Evolutionary conservation across 2,797 vertebrate genomes (phyloP), one percentile per base, ranked within the genome.

Genomic region (Nothura maculosa): DNA sequence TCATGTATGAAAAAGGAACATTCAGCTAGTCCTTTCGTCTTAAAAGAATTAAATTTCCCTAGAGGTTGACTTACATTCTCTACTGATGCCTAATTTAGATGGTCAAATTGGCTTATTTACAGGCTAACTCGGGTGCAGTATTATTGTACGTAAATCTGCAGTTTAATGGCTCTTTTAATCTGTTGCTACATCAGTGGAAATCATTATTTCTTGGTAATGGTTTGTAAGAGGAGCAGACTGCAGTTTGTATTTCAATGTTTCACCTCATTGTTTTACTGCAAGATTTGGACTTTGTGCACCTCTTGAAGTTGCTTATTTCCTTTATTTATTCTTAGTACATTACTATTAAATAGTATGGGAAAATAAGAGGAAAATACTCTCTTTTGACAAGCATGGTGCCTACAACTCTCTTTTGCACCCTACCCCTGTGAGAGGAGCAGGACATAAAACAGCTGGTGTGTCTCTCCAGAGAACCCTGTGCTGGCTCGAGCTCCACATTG

Each of bases 141-240:
- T 70, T 84, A 13, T 70, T 93, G 93, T 87, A 94, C 79, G 92
- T 58, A 85, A 70, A 81, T 70, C 89, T 92, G 40, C 57, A 86
- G 52, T 92, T 94, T 92, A 76, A 92, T 94, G 94, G 93, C 43
- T 61, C 15, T 86, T 84, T 80, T 93, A 95, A 94, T 93, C 82
- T 89, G 52, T 91, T 95, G 89, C 82, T 95, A 86, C 70, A 68
- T 89, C 72, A 83, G 68, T 89, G 57, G 74, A 13, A 91, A 76
- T 84, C 18, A 45, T 92, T 93, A 75, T 76, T 91, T 86, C 85
- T 88, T 68, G 52, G 40, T 83, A 81, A 77, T 72, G 42, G 68
- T 93, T 67, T 68, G 61, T 58, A 84, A 73, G 63, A 92, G 24
- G 32, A 95, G 48, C 63, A 80, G 55, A 36, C 80, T 92, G 63